Conservation (phyloP, 2,888 invertebrate species). For the Cremastobaeus sp. region DNA sequence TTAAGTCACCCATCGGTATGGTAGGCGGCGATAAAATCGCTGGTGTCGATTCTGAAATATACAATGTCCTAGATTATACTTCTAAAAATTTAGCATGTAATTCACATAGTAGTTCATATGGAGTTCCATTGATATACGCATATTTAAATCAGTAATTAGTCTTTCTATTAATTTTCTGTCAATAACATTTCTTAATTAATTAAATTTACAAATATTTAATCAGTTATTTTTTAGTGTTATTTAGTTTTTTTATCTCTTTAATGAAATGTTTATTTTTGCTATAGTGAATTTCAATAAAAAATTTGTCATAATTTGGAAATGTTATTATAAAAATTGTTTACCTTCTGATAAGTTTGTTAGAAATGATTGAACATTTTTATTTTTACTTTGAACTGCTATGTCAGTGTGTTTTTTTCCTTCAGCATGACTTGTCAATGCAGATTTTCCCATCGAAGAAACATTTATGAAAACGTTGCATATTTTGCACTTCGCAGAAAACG, state of each 20-base stretch:
- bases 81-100: too few species aligned
- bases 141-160: too few species aligned
- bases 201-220: slow-evolving; percentile 3
- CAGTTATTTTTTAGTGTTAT: too few species aligned
- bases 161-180: too few species aligned
- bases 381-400: background rate
- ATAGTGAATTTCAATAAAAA: too few species aligned
- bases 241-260: too few species aligned
- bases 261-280: too few species aligned
- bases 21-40: background rate
- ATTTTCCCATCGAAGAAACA: slow-evolving; percentile 10
- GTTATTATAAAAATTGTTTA: background rate
- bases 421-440: slow-evolving; percentile 4
- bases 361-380: background rate
- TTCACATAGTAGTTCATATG: too few species aligned
- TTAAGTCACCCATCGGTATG: background rate
- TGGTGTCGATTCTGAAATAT: background rate
- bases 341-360: slow-evolving; percentile 2
- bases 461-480: background rate
- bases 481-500: slow-evolving; percentile 4
- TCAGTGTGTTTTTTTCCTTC: background rate
- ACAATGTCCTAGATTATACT: too few species aligned
- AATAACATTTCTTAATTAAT: too few species aligned
- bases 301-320: too few species aligned
- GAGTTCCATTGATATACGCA: too few species aligned